Base-by-base conservation (phyloP, 2,113 vertebrate species). In the Odocoileus virginianus region DNA sequence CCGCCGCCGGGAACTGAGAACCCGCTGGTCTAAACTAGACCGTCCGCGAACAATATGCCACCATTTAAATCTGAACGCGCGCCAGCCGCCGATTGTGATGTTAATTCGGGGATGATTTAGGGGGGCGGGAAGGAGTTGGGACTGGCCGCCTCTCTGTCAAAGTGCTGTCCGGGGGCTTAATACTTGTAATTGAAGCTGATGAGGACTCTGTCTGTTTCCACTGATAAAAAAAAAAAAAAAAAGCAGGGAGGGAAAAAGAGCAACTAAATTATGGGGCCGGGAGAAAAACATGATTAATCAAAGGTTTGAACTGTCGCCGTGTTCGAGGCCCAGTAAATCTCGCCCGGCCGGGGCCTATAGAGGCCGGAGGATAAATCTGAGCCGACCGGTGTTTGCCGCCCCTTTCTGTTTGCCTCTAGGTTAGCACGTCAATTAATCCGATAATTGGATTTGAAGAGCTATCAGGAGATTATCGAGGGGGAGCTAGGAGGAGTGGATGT, bases 221-320 rank as follows among this genome's bases (percentile, higher is more conserved):
- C 98, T 98, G 98, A 98, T 98, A 96, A 98, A 98, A 97, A 71
- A 71, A 67, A 61, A 61, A 97, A 90, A 97, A 87, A 82, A 83
- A 89, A 25, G 47, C 90, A 94, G 92, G 94, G 98, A 97, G 95
- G 95, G 87, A 71, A 96, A 97, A 95, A 95, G 52, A 96, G 67
- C 98, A 95, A 98, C 97, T 98, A 98, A 98, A 98, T 98, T 98
- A 98, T 96, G 96, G 92, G 97, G 96, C 94, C 40, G 83, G 92
- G 95, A 98, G 98, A 97, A 98, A 98, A 98, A 98, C 97, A 98
- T 98, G 97, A 98, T 98, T 98, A 98, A 98, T 98, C 98, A 98
- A 98, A 98, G 98, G 97, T 98, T 97, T 98, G 97, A 98, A 97
- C 97, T 97, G 97, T 98, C 97, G 94, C 78, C 36, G 97, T 94